phyloP scores from a whole-genome alignment of 2,113 vertebrate genomes.

The Ctenodactylus gundi region DNA sequence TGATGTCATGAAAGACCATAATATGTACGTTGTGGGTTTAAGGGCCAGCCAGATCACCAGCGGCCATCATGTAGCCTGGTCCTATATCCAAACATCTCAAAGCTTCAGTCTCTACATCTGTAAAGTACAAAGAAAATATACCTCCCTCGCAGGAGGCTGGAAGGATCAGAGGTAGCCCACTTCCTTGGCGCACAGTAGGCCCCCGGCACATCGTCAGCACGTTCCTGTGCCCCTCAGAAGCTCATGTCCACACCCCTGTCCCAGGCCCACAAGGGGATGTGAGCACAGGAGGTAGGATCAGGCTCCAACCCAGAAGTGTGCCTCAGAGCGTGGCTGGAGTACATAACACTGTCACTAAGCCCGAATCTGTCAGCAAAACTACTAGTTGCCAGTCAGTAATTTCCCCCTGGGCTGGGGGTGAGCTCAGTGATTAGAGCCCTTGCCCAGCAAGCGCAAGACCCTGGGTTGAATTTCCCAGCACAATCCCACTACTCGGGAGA shows the following conservation, averaged over 20 bases:
- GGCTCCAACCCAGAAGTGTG: neutral
- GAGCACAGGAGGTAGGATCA: neutral
- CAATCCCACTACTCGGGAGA: no score
- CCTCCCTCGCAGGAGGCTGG: neutral
- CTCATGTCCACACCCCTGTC: neutral
- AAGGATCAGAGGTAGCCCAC: neutral
- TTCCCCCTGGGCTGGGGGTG: no score
- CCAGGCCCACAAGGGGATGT: neutral
- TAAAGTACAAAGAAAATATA: neutral
- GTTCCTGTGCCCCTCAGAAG: neutral
- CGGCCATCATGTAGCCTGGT: neutral
- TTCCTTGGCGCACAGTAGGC: neutral
- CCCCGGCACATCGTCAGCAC: neutral
- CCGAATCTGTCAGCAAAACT: neutral
- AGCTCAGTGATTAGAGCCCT: no score
- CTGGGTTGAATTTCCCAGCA: no score
- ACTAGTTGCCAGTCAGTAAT: neutral
- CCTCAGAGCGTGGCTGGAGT: fast-evolving
- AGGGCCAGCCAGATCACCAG: neutral
- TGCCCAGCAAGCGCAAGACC: no score
- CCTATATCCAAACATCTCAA: neutral
- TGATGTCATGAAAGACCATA: neutral
- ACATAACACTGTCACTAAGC: no score
- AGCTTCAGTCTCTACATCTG: neutral
- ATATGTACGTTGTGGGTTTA: neutral